These are phyloP conservation scores for Tachystola acroxantha DNA, from an alignment of 2,888 invertebrate genomes.

Conservation along the genomic window DNA sequence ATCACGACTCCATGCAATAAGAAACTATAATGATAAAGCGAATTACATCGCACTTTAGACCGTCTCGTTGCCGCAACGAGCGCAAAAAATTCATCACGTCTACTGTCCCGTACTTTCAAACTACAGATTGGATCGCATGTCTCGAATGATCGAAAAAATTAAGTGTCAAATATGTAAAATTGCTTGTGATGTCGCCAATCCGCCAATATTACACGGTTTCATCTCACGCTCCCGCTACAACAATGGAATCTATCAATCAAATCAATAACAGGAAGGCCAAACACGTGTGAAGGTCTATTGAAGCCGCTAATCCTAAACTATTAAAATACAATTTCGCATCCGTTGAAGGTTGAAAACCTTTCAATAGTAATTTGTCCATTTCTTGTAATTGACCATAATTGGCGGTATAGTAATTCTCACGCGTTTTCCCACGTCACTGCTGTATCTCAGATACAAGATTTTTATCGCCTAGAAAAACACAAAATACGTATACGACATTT, in stretches of 20 bases:
- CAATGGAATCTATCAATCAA: slow-evolving; percentile 24
- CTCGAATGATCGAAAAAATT: slow-evolving; percentile 6
- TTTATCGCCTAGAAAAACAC: no score
- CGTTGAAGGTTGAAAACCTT: slow-evolving; percentile 47
- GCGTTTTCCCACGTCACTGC: slow-evolving; percentile 27
- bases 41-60: slow-evolving; percentile 28
- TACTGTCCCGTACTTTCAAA: slow-evolving; percentile 21
- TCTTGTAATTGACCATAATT: slow-evolving; percentile 38
- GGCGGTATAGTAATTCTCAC: slow-evolving; percentile 35
- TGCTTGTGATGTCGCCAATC: slow-evolving; percentile 5
- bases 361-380: slow-evolving; percentile 48
- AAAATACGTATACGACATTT: neutral
- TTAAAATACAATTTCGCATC: slow-evolving; percentile 19
- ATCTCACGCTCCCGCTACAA: slow-evolving; percentile 22
- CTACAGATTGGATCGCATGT: slow-evolving; percentile 12
- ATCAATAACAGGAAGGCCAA: slow-evolving; percentile 30
- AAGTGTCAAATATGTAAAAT: slow-evolving; percentile 3
- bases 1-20: slow-evolving; percentile 35
- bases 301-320: slow-evolving; percentile 20
- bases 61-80: slow-evolving; percentile 12
- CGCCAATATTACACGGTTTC: slow-evolving; percentile 20
- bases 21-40: slow-evolving; percentile 36
- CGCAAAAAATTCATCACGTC: slow-evolving; percentile 24
- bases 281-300: slow-evolving; percentile 24
- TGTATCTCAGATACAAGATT: no score